Percentiles rank a stretch among this genome's conserved stretches.
Conservation (phyloP, 2,113 vertebrate species). For the Rhegmatorhina hoffmannsi region DNA sequence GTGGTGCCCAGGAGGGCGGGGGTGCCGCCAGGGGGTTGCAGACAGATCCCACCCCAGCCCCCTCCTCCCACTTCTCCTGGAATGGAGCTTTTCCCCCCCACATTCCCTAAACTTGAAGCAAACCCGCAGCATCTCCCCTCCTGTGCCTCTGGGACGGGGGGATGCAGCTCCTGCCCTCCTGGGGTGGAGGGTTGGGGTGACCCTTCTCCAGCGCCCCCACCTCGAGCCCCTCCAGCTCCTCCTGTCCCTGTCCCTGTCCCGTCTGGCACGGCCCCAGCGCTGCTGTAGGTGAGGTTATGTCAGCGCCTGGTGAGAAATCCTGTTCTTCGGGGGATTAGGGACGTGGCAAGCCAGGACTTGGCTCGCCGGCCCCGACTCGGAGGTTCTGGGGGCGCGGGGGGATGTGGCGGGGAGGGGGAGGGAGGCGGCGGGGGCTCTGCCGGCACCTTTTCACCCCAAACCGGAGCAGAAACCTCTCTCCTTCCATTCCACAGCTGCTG, state of each 20-base stretch:
- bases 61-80: neutral
- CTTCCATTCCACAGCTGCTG: neutral
- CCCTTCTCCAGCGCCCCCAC: neutral
- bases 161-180: accelerated
- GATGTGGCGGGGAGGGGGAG: neutral
- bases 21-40: no score
- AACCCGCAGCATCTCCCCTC: neutral
- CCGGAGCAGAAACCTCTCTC: neutral
- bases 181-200: neutral
- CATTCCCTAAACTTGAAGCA: neutral
- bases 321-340: conserved; percentile 32
- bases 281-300: neutral
- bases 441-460: neutral
- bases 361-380: neutral
- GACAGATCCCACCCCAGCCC: neutral
- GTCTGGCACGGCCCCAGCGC: neutral
- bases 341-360: neutral
- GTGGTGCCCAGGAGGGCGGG: neutral
- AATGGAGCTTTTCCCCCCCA: neutral
- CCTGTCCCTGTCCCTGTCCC: neutral
- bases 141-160: accelerated
- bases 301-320: neutral
- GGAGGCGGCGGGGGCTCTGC: neutral
- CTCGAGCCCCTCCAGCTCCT: neutral
- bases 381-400: neutral